phyloP scores from a whole-genome alignment of 2,113 vertebrate species.

The Alosa alosa region DNA sequence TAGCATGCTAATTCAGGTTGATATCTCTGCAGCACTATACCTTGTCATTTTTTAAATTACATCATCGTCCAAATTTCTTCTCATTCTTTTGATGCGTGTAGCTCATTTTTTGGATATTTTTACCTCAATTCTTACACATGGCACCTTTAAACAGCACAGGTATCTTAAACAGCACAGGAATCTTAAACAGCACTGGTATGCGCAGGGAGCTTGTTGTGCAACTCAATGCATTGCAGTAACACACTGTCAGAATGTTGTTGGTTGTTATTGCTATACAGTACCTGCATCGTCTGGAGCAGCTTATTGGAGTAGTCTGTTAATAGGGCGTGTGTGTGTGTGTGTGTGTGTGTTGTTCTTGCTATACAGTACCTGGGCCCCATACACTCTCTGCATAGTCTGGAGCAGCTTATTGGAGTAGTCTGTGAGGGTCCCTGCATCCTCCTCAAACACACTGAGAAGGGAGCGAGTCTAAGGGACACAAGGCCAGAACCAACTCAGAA shows the following conservation, averaged over 20 bases:
- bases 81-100: no score
- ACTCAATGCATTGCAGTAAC: not conserved
- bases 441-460: constrained; percentile 96
- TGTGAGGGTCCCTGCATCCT: constrained; percentile 93
- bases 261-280: constrained; percentile 43
- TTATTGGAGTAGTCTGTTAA: constrained; percentile 93
- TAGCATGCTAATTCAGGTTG: no score
- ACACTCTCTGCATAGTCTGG: constrained; percentile 94
- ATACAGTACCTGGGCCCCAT: constrained; percentile 86
- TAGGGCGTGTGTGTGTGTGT: no score
- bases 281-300: constrained; percentile 95
- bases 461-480: constrained; percentile 82
- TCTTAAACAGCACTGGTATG: not conserved
- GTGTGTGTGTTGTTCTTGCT: no score
- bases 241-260: not conserved
- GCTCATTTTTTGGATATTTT: no score
- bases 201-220: not conserved
- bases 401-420: constrained; percentile 97
- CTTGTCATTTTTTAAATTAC: no score
- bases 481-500: not conserved
- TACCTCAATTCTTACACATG: no score
- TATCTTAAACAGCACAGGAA: no score
- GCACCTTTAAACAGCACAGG: no score
- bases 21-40: no score
- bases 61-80: no score